Evolutionary conservation across 2,113 vertebrate genomes (phyloP).

Genomic region (Egretta garzetta): DNA sequence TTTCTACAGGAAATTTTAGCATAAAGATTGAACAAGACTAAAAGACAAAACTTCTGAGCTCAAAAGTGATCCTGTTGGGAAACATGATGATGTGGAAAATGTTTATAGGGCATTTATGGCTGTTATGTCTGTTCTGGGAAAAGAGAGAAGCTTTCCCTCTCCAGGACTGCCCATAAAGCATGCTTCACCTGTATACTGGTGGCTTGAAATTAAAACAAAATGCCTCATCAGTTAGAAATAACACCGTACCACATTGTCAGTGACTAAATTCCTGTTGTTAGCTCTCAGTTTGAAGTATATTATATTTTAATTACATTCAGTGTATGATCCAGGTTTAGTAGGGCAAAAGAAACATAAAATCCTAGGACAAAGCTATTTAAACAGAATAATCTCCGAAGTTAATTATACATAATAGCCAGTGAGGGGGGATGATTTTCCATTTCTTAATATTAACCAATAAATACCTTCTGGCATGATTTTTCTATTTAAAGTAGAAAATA

Average conservation of each 20-base stretch:
- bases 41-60: not conserved
- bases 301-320: conserved; percentile 52
- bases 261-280: conserved; percentile 40
- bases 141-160: not conserved
- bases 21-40: not conserved
- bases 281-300: conserved; percentile 53
- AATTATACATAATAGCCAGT: conserved; percentile 53
- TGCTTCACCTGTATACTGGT: conserved; percentile 14
- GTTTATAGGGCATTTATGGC: not conserved
- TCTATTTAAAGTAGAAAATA: not conserved
- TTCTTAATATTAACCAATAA: conserved; percentile 40
- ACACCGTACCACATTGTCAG: not conserved
- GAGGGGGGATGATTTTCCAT: not conserved
- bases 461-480: conserved; percentile 24
- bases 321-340: conserved; percentile 18
- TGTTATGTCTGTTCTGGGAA: not conserved
- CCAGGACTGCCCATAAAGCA: not conserved
- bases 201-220: conserved; percentile 33
- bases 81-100: conserved; percentile 11
- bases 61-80: conserved; percentile 9
- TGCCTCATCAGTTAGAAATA: conserved; percentile 17
- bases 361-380: conserved; percentile 57
- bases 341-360: conserved; percentile 51
- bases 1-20: not conserved
- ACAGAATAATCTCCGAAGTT: conserved; percentile 28